Evolutionary conservation across 2,888 invertebrate genomes (phyloP).

Genomic region (Itoplectis maculator): DNA sequence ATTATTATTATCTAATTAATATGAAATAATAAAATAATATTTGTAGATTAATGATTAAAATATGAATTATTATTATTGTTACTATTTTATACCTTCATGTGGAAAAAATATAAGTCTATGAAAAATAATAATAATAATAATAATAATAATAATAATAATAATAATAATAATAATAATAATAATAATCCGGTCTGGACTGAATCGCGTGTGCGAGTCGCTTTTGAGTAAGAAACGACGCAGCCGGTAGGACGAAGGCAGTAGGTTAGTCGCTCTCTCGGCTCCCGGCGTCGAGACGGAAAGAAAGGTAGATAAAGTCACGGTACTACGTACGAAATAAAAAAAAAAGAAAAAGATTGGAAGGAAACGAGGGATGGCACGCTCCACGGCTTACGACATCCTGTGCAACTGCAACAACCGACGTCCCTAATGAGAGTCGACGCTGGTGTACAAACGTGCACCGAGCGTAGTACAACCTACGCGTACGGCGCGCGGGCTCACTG

Average conservation of each 20-base stretch:
- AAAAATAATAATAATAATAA: no score
- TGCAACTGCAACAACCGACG: constrained; percentile 46
- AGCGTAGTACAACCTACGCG: background rate
- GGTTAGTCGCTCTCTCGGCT: constrained; percentile 68
- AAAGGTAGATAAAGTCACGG: constrained; percentile 26
- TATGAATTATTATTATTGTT: no score
- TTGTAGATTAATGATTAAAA: no score
- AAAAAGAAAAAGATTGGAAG: constrained; percentile 32
- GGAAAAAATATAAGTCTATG: no score
- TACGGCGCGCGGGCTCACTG: background rate
- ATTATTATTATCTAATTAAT: no score
- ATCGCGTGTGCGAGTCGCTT: no score
- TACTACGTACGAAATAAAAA: constrained; percentile 49
- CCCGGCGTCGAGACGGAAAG: constrained; percentile 14
- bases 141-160: no score
- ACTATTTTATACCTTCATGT: no score
- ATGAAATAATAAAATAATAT: no score
- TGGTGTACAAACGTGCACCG: background rate
- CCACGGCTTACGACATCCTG: constrained; percentile 65
- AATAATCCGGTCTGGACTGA: no score
- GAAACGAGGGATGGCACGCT: constrained; percentile 63
- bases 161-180: no score
- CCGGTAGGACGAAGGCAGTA: constrained; percentile 67
- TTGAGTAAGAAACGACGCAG: background rate
- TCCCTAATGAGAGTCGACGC: constrained; percentile 1